These are phyloP conservation scores for Biston betularia DNA, from an alignment of 2,888 invertebrate species.

Conservation along the genomic window DNA sequence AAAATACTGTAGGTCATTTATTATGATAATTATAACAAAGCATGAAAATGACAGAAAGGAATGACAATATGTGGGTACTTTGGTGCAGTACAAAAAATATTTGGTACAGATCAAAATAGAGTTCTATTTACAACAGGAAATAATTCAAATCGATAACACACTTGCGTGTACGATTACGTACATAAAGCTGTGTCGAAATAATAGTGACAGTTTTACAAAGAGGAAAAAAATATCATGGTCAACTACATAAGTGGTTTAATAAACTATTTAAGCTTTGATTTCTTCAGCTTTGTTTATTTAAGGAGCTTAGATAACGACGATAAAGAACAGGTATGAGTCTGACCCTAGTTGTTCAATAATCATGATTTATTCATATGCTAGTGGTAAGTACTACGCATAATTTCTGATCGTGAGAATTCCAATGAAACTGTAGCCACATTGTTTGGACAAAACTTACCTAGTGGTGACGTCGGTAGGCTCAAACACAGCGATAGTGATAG, in stretches of 20 bases:
- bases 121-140: background rate
- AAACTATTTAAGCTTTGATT: background rate
- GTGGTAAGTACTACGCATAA: conserved; percentile 54
- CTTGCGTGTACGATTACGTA: background rate
- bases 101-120: too few species aligned
- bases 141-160: background rate
- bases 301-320: background rate
- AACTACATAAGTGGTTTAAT: conserved; percentile 1
- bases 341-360: conserved; percentile 20
- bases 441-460: conserved; percentile 57
- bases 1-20: too few species aligned
- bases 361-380: conserved; percentile 36
- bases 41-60: too few species aligned
- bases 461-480: conserved; percentile 52
- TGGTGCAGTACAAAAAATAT: too few species aligned
- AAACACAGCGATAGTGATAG: conserved; percentile 68
- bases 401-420: conserved; percentile 56
- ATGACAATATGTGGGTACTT: too few species aligned
- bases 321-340: background rate
- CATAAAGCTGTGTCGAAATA: conserved; percentile 4
- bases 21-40: too few species aligned
- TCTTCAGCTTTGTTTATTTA: background rate
- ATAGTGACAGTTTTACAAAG: conserved; percentile 4
- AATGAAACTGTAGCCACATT: conserved; percentile 51
- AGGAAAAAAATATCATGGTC: conserved; percentile 18